Base-by-base conservation (phyloP, 2,113 vertebrate genomes). In the Burhinus bistriatus region DNA sequence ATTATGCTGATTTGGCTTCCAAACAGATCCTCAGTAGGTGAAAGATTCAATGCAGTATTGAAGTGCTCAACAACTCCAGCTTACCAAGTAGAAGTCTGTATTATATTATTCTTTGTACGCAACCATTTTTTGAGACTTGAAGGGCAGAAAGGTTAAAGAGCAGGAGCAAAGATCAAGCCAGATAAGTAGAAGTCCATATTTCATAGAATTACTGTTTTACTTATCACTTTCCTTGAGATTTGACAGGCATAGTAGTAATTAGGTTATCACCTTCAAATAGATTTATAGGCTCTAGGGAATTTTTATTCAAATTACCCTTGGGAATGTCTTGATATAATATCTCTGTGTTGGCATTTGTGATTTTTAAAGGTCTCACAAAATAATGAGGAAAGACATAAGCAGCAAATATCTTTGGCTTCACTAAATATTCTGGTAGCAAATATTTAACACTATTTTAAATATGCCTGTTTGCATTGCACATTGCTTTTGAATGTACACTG, bases 241-340 rank as follows among this genome's bases (percentile, higher is more conserved):
- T 97, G 95, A 96, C 93, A 95, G 88, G 78, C 75, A 92, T 62
- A 25, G 9, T 52, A 78, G 57, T 97, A 89, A 97, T 97, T 94
- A 95, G 83, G 71, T 97, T 97, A 97, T 97, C 87, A 89, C 81
- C 87, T 97, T 95, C 92, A 94, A 94, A 96, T 79, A 95, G 92
- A 97, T 97, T 97, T 97, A 96, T 90, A 93, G 93, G 57, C 89
- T 94, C 71, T 55, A 34, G 76, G 82, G 97, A 97, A 95, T 96
- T 89, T 98, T 97, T 97, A 87, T 96, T 97, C 90, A 85, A 83
- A 66, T 93, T 97, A 94, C 83, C 84, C 92, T 97, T 97, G 95
- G 86, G 86, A 69, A 96, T 51, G 70, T 92, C 96, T 97, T 95
- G 69, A 87, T 89, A 90, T 89, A 96, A 88, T 49, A 25, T 89